Base-by-base conservation (phyloP, 2,797 vertebrate species). In the Capromys pilorides region DNA sequence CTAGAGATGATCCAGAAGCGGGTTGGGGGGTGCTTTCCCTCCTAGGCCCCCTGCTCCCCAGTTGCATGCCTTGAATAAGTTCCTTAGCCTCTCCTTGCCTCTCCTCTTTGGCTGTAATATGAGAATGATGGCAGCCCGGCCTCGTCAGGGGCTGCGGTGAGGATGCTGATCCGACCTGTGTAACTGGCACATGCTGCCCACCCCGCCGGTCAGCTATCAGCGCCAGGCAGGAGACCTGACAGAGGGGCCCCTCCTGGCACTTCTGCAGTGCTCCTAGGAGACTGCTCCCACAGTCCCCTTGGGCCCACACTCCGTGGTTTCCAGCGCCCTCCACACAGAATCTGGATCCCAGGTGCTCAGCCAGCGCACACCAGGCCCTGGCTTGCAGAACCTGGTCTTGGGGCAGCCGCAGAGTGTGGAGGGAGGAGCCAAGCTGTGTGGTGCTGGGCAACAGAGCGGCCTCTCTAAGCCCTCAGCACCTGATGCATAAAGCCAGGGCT, bases 151-250 rank as follows among this genome's bases (percentile, higher is more conserved):
- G 18, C 7, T 33, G 14, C 69, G 6, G 2, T 5, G 36, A 62
- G 67, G 66, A 33, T 31, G 33, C 49, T 5, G 31, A 64, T 51
- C 51, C n/a, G 59, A 75, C 16, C 0, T 1, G 69, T 5, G 41
- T 78, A 31, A 16, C 75, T 18, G 51, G 39, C 67, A 22, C 33
- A 1, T 0, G 24, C 41, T 19, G 14, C 10, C n/a, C 64, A 39
- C n/a, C 11, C 0, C 21, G 1, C 0, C 0, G 10, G 5, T 19
- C 21, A 18, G 77, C 3, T 22, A 3, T 49, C 81, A 14, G 3
- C 5, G 39, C 5, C 1, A 39, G 22, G 62, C 28, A 64, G 62
- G 36, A 82, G 28, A 5, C 2, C 39, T 54, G 41, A 61, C 33
- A 24, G 61, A 16, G 33, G 21, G 21, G 6, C 24, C 33, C 33